phyloP scores from a whole-genome alignment of 2,888 invertebrate genomes.

The Rutpela maculata region DNA sequence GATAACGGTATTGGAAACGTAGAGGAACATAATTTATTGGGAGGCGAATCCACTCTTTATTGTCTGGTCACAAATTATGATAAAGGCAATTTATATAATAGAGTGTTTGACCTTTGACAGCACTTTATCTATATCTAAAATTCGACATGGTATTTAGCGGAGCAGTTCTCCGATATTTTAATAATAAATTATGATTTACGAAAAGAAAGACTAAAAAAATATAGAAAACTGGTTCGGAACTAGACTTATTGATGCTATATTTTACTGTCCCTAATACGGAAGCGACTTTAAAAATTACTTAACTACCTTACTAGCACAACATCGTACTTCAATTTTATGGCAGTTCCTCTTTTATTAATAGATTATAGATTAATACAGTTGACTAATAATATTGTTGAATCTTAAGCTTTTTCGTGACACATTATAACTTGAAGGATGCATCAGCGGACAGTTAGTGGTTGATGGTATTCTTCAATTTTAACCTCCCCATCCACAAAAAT shows the following conservation, averaged over 20 bases:
- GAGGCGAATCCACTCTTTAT: constrained; percentile 18
- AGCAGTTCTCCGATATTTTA: not conserved
- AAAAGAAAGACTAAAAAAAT: not conserved
- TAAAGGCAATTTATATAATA: constrained; percentile 25
- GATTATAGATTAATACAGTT: too few relatives aligned
- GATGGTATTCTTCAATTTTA: too few relatives aligned
- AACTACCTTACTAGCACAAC: too few relatives aligned
- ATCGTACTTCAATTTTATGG: too few relatives aligned
- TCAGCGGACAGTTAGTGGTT: too few relatives aligned
- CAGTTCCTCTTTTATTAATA: too few relatives aligned
- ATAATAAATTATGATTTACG: constrained; percentile 20
- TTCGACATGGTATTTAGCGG: constrained; percentile 14
- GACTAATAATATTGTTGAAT: too few relatives aligned
- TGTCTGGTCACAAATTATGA: constrained; percentile 27
- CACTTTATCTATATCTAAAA: constrained; percentile 25
- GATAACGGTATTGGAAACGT: constrained; percentile 20
- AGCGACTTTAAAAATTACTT: too few relatives aligned
- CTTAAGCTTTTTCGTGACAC: too few relatives aligned
- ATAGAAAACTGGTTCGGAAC: not conserved
- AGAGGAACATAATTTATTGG: constrained; percentile 18
- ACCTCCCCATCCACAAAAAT: too few relatives aligned
- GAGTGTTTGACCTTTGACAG: constrained; percentile 24
- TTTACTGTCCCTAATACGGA: not conserved
- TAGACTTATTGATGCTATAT: not conserved
- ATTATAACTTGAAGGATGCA: too few relatives aligned